Evolutionary conservation across 2,113 vertebrate species (phyloP).

Genomic region (Ovis aries): DNA sequence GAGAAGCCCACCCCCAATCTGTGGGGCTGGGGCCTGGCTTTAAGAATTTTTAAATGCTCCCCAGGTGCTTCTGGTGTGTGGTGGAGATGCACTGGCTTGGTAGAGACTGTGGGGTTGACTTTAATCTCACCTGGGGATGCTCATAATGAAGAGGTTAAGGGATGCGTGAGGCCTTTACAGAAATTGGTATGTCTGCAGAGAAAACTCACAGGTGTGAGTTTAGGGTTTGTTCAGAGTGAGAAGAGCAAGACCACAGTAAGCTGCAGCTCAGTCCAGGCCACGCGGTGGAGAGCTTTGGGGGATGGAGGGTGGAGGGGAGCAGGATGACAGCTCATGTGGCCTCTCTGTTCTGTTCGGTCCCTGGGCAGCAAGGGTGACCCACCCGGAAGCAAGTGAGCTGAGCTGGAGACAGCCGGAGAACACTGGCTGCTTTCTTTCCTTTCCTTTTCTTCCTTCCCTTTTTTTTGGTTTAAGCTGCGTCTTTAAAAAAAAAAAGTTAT

Average conservation of each 20-base stretch:
- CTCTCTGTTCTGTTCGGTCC: neutral
- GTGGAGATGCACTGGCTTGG: neutral
- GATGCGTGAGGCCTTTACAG: neutral
- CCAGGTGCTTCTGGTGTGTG: neutral
- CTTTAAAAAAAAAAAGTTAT: neutral
- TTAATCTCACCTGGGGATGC: neutral
- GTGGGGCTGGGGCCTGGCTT: too few relatives aligned
- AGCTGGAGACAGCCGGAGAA: neutral
- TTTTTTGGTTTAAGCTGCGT: neutral
- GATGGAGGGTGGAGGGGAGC: neutral
- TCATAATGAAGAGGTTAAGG: neutral
- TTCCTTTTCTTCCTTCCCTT: neutral
- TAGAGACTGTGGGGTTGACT: neutral
- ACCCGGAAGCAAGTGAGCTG: neutral
- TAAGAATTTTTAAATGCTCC: neutral
- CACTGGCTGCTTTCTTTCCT: neutral
- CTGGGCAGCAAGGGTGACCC: neutral
- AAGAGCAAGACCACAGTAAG: neutral
- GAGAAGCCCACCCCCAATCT: neutral
- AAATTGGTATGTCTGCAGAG: neutral
- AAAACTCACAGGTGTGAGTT: neutral
- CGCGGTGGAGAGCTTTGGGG: accelerated
- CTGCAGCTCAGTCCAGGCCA: neutral
- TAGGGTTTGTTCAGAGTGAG: neutral
- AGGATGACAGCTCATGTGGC: neutral